Conservation (phyloP, 2,888 invertebrate species). For the Acleris laterana region DNA sequence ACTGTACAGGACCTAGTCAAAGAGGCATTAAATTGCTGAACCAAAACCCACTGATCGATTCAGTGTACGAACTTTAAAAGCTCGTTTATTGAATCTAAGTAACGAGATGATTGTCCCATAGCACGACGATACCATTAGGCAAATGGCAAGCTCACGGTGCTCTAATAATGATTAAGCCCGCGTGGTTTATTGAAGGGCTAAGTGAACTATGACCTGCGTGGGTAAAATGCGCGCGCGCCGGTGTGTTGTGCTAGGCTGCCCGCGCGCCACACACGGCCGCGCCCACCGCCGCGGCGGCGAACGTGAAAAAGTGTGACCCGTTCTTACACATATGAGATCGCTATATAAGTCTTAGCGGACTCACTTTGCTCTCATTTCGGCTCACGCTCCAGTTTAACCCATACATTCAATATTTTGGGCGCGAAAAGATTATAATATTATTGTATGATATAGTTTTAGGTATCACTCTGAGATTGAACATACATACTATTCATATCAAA, state of each 20-base stretch:
- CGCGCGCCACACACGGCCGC: conserved; percentile 56
- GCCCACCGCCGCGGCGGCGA: conserved; percentile 73
- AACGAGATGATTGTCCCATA: too few species aligned
- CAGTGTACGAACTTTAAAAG: not conserved
- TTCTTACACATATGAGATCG: conserved; percentile 82
- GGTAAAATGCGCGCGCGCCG: conserved; percentile 7
- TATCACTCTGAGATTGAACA: conserved; percentile 37
- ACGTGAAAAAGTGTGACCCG: conserved; percentile 81
- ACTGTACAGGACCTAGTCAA: too few species aligned
- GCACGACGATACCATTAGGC: conserved; percentile 1
- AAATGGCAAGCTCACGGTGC: conserved; percentile 18
- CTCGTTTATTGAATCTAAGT: conserved; percentile 2
- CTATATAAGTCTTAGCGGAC: conserved; percentile 80
- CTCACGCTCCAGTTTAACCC: conserved; percentile 77
- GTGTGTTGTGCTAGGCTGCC: conserved; percentile 30
- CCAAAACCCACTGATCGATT: too few species aligned
- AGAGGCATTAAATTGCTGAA: too few species aligned
- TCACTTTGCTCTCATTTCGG: conserved; percentile 82
- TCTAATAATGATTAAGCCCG: conserved; percentile 11
- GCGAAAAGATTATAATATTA: conserved; percentile 25
- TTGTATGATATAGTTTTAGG: conserved; percentile 32
- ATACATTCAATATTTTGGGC: conserved; percentile 64
- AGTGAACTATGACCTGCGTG: conserved; percentile 31
- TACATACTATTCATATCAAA: conserved; percentile 57
- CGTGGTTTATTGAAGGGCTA: conserved; percentile 23